phyloP scores from a whole-genome alignment of 2,113 vertebrate genomes.

The Alaudala cheleensis region DNA sequence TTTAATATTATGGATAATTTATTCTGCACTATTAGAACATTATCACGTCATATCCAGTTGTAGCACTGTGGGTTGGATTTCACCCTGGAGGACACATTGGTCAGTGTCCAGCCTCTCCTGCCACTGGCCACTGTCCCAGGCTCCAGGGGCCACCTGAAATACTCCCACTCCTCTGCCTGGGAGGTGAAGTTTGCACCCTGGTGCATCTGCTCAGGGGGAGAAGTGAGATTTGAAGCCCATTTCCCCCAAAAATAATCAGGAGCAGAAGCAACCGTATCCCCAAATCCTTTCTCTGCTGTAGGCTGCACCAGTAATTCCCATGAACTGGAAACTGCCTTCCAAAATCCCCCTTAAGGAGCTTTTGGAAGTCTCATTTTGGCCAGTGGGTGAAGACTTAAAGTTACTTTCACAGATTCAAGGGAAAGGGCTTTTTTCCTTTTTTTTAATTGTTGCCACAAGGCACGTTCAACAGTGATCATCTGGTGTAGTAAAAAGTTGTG shows the following conservation, averaged over 20 bases:
- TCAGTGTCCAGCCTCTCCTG: not conserved
- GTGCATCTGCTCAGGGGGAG: not conserved
- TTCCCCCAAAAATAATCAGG: not conserved
- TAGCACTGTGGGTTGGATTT: not conserved
- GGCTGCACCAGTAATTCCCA: not conserved
- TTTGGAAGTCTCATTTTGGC: not conserved
- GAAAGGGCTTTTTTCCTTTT: not conserved
- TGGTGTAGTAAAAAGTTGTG: not conserved
- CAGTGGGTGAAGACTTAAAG: not conserved
- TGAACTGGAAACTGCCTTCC: not conserved
- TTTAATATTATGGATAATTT: not conserved
- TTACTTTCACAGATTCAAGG: not conserved
- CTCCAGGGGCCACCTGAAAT: not conserved
- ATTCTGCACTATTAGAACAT: not conserved
- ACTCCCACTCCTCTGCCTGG: not conserved
- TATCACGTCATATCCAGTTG: not conserved
- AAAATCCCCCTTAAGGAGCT: not conserved
- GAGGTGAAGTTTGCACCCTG: not conserved
- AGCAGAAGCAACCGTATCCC: fast-evolving
- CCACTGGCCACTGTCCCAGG: not conserved
- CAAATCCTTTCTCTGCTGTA: fast-evolving
- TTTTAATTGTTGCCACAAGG: not conserved
- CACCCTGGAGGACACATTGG: not conserved
- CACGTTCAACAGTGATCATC: not conserved
- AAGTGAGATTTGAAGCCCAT: not conserved